phyloP scores from a whole-genome alignment of 2,113 vertebrate species.

The Macquaria ambigua region DNA sequence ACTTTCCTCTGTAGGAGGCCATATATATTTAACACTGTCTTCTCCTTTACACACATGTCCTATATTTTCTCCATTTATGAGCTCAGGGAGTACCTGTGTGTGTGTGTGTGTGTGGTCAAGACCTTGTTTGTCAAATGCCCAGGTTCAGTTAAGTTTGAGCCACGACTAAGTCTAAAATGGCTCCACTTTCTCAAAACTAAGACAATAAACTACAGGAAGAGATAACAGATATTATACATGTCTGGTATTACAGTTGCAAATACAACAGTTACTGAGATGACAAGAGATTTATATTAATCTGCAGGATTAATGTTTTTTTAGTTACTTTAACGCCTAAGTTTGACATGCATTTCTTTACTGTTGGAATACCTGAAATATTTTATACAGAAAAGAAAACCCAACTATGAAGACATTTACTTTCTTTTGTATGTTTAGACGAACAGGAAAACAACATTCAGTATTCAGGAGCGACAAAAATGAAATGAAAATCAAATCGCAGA shows the following conservation, averaged over 20 bases:
- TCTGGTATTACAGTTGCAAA: neutral
- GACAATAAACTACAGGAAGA: neutral
- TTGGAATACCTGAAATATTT: neutral
- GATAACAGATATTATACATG: neutral
- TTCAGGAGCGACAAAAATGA: too few relatives aligned
- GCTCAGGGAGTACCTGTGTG: neutral
- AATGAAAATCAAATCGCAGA: too few relatives aligned
- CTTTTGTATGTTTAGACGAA: too few relatives aligned
- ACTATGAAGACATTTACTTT: neutral
- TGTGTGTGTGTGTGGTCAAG: neutral
- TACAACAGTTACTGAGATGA: neutral
- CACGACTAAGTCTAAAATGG: neutral
- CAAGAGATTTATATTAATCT: neutral
- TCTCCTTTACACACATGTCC: neutral
- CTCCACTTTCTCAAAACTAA: neutral
- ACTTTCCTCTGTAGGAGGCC: conserved; percentile 42
- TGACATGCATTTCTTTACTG: neutral
- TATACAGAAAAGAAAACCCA: neutral
- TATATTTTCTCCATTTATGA: neutral
- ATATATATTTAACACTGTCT: conserved; percentile 5
- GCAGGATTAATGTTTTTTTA: neutral
- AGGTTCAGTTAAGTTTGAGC: neutral
- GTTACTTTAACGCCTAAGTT: neutral
- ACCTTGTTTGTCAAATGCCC: neutral
- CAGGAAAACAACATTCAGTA: too few relatives aligned